Evolutionary conservation across 1,140 invertebrate genomes (phyloP).

Genomic region (Neoseiulus cucumeris): DNA sequence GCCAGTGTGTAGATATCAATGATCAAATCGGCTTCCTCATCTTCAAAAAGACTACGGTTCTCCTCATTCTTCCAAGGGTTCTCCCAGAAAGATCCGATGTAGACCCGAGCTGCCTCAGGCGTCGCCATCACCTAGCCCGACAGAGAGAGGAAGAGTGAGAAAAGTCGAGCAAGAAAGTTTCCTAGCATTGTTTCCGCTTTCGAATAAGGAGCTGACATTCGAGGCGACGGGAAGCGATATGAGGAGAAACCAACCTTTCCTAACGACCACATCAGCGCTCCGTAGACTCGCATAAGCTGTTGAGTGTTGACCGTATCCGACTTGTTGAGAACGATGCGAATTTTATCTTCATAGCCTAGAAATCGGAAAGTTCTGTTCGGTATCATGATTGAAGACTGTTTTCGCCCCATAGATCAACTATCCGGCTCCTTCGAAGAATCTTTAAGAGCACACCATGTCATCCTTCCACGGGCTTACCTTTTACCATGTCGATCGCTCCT

Average conservation of each 20-base stretch:
- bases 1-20: background rate
- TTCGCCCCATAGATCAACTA: too few relatives aligned
- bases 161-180: background rate
- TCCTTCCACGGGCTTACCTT: background rate
- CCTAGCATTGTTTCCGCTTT: background rate
- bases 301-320: slow-evolving; percentile 97
- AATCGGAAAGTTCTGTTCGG: slow-evolving; percentile 27
- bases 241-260: slow-evolving; percentile 78
- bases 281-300: slow-evolving; percentile 93
- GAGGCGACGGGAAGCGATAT: slow-evolving; percentile 30
- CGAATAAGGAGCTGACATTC: too few relatives aligned
- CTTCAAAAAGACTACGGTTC: background rate
- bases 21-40: background rate
- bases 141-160: background rate
- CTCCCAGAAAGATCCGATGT: slow-evolving; percentile 65
- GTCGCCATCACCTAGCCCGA: slow-evolving; percentile 5
- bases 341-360: slow-evolving; percentile 89
- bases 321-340: slow-evolving; percentile 93
- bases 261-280: slow-evolving; percentile 94
- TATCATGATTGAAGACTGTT: background rate
- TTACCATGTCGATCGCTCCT: slow-evolving; percentile 62
- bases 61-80: background rate
- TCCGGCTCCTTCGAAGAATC: too few relatives aligned
- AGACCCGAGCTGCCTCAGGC: slow-evolving; percentile 54
- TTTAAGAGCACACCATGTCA: too few relatives aligned